Conservation (phyloP, 2,888 invertebrate species). For the Aelia acuminata region DNA sequence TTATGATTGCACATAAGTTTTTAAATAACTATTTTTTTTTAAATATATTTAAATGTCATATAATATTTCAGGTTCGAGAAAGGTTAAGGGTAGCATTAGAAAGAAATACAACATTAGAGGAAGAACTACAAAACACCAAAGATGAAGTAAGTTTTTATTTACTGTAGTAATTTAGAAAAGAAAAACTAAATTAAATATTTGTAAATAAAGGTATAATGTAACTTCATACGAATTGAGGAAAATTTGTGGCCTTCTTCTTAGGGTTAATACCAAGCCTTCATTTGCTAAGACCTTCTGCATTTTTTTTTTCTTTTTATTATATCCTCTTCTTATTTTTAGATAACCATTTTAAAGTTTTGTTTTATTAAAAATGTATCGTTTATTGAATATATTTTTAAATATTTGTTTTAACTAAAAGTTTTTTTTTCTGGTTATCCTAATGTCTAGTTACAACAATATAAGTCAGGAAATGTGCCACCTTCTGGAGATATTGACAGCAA, state of each 20-base stretch:
- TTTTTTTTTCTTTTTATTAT: neutral
- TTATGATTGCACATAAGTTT: no score
- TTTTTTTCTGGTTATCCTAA: constrained; percentile 56
- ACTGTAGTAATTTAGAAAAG: neutral
- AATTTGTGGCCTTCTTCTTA: neutral
- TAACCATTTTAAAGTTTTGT: neutral
- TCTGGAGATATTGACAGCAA: constrained; percentile 69
- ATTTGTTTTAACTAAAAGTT: constrained; percentile 28
- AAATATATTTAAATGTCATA: constrained; percentile 41
- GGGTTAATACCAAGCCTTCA: neutral
- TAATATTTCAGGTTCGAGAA: constrained; percentile 87
- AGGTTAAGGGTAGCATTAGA: constrained; percentile 96
- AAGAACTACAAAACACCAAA: constrained; percentile 94
- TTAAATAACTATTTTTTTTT: neutral
- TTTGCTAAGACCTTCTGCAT: neutral
- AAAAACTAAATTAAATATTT: neutral
- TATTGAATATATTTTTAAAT: neutral
- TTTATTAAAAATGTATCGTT: neutral
- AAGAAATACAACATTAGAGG: constrained; percentile 94
- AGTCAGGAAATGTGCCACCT: constrained; percentile 78
- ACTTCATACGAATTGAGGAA: neutral
- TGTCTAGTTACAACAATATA: constrained; percentile 84
- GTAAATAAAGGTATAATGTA: neutral
- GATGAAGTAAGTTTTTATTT: constrained; percentile 83
- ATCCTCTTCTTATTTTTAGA: neutral